Evolutionary conservation across 2,888 invertebrate genomes (phyloP).

Genomic region (Hirudinaria manillensis): DNA sequence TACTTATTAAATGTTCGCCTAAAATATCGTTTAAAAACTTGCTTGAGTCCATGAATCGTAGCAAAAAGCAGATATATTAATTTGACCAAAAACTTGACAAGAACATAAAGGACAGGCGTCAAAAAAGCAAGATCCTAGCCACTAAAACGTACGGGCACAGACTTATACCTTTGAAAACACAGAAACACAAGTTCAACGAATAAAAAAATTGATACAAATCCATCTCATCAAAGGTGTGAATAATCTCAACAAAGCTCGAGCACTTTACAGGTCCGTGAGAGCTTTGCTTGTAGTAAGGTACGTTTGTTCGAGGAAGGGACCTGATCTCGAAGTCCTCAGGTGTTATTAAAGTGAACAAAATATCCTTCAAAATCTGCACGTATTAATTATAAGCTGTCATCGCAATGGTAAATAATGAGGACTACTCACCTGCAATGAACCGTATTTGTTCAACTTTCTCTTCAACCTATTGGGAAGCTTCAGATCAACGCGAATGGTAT

Average conservation of each 20-base stretch:
- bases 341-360: conserved; percentile 84
- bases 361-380: conserved; percentile 81
- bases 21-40: too few relatives aligned
- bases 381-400: not conserved
- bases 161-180: too few relatives aligned
- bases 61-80: too few relatives aligned
- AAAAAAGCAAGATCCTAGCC: too few relatives aligned
- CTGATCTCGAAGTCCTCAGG: conserved; percentile 91
- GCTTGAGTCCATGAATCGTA: too few relatives aligned
- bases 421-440: conserved; percentile 58
- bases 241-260: conserved; percentile 43
- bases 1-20: too few relatives aligned
- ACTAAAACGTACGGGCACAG: too few relatives aligned
- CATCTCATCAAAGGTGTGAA: conserved; percentile 66
- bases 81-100: too few relatives aligned
- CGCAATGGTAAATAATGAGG: too few relatives aligned
- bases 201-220: too few relatives aligned
- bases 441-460: conserved; percentile 71
- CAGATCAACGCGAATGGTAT: conserved; percentile 76
- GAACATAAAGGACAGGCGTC: too few relatives aligned
- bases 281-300: conserved; percentile 62
- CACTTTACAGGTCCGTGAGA: conserved; percentile 43
- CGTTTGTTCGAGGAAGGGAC: conserved; percentile 82
- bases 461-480: conserved; percentile 84
- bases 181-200: too few relatives aligned